Evolutionary conservation across 2,797 vertebrate genomes (phyloP), one percentile per base, ranked within the genome.

Genomic region (Chaunax sp.): DNA sequence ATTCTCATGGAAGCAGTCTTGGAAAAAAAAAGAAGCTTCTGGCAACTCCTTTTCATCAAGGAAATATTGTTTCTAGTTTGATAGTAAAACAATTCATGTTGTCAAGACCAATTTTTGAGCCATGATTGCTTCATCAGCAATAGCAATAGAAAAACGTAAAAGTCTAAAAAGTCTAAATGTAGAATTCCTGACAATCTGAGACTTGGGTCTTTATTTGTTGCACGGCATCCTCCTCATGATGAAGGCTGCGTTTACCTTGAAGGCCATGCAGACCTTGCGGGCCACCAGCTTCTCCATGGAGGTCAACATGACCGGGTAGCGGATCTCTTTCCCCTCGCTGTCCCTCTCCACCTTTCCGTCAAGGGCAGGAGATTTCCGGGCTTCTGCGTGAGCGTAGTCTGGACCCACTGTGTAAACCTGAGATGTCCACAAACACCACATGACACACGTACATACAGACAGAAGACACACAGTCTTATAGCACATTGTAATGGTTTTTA

Each of bases 281-380:
- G 97, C 97, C 69, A 99, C 97, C 0, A 99, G 93, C 51, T 99
- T 99, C 90, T 99, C 97, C 95, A 98, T 97, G 81, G 97, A 97
- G 0, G 97, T 97, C 57, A 99, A 92, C 96, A 99, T 99, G 77
- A 99, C 97, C 0, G 97, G 97, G 84, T 99, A 99, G 3, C 97
- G 97, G 67, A 98, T 96, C 83, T 99, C 97, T 52, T 99, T 99
- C 30, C 97, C 97, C 56, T 99, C 97, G 0, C 97, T 98, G 90
- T 99, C 97, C 57, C 97, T 87, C 71, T 99, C 97, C 2, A 99
- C 97, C 67, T 99, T 99, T 16, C 97, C 97, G 25, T 99, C 97
- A 82, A 99, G 83, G 15, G 97, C 97, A 0, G 97, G 97, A 22
- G 97, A 99, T 66, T 99, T 99, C 30, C 97, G 94, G 56, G 97